Evolutionary conservation across 2,888 invertebrate genomes (phyloP).

Genomic region (Monochamus alternatus): DNA sequence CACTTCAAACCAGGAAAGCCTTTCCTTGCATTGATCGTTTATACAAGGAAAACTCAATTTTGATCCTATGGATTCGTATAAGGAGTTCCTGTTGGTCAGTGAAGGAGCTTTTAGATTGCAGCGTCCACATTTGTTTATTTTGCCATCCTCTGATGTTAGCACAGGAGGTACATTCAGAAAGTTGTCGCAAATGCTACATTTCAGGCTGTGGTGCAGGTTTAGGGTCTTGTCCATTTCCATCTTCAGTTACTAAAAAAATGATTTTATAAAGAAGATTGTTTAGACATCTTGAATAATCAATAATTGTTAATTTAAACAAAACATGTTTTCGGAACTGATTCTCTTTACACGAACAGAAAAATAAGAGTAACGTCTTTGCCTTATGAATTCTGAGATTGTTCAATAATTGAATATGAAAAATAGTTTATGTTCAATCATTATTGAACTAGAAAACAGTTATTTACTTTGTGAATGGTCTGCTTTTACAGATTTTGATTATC

Average conservation of each 20-base stretch:
- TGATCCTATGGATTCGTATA: conserved; percentile 51
- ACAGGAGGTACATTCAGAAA: conserved; percentile 51
- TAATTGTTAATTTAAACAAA: too few species aligned
- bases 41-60: conserved; percentile 50
- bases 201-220: conserved; percentile 39
- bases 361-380: too few species aligned
- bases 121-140: conserved; percentile 49
- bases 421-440: too few species aligned
- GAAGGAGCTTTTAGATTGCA: conserved; percentile 44
- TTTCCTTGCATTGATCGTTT: conserved; percentile 40
- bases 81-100: conserved; percentile 46
- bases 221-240: conserved; percentile 14
- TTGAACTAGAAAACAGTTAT: too few species aligned
- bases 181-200: conserved; percentile 50
- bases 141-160: conserved; percentile 49
- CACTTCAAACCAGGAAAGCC: conserved; percentile 48
- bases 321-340: too few species aligned
- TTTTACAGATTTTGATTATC: too few species aligned
- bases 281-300: background rate
- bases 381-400: too few species aligned
- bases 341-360: too few species aligned
- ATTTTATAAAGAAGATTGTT: background rate
- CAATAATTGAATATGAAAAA: too few species aligned
- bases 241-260: background rate
- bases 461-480: too few species aligned